Evolutionary conservation across 2,888 invertebrate species (phyloP), one percentile per base, ranked within the genome.

Genomic region (Hermaeophaga mercurialis): DNA sequence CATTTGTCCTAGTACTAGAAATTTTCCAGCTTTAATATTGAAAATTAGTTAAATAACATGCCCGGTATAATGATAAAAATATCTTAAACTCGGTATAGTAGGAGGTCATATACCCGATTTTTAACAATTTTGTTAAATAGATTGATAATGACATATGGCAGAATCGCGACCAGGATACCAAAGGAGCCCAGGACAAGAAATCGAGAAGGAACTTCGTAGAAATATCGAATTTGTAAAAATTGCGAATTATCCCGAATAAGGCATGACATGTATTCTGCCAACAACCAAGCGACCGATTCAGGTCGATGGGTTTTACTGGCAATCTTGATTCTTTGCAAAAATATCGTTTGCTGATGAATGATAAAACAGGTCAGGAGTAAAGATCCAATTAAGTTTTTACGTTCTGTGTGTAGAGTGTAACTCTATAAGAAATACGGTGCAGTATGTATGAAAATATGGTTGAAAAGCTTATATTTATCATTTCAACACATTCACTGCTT

Each of bases 231-330:
- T 36, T 14, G 17, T 3, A 36, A 36, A 36, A 17, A 36, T 17
- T 9, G 14, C 15, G 17, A 36, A 15, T 36, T 15, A 36, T 36
- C 36, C 36, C 36, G 36, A 36, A 36, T 36, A 36, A 17, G 36
- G 36, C 17, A 36, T 36, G 36, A 36, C 36, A 36, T 36, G 14
- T 36, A 36, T 17, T 17, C 36, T 36, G 17, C 36, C 36, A 36
- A 36, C 36, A 36, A 36, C 14, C 36, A 36, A 36, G 31, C 31
- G 31, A 12, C 31, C 31, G 31, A 31, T 31, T 31, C 31, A 31
- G 31, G 31, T 31, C 31, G 31, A 31, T 31, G 31, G 31, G 31
- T 31, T 31, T 11, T 31, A 12, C 12, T 31, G 31, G 31, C 31
- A 31, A 31, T 31, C 31, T 31, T 31, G 31, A 31, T 31, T 28